Base-by-base conservation (phyloP, 2,113 vertebrate genomes). In the Scomber japonicus region DNA sequence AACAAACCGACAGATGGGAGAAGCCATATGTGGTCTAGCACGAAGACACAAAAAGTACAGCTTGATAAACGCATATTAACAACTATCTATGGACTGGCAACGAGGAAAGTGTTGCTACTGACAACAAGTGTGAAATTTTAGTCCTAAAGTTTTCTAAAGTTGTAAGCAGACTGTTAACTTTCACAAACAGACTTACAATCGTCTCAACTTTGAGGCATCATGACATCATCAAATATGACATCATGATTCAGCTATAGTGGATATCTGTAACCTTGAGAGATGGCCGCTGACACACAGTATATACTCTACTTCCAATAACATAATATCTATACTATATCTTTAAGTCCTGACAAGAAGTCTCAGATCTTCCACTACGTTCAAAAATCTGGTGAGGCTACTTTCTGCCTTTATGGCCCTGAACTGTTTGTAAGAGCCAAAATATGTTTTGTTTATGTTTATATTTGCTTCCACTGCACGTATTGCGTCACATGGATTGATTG, bases 1-100 rank as follows among this genome's bases (percentile, higher is more conserved):
- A 27, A 27, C 24, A 27, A 12, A 54, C 35, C 0, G 59, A 51
- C 82, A 83, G 82, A 78, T 72, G 70, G 71, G 50, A 79, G 71
- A 83, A 54, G 56, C 66, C 13, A 64, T 4, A 61, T 0, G 66
- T 66, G 67, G 80, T 88, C 80, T 61, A 40, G 56, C 70, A 81
- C 48, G n/a, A 14, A 59, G 48, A 61, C 4, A 77, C 9, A 40
- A 55, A 72, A 51, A 11, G 55, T 30, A 31, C 0, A 5, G 70
- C 62, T 60, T 31, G 30, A 68, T 75, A 48, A 68, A 70, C 24
- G 11, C 53, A 61, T 10, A 56, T 61, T 45, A 30, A 49, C 35
- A 81, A 51, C 0, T 54, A 35, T 73, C 75, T 45, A 51, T 40
- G 71, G 31, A 63, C 49, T 27, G 13, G 19, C 7, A 50, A 50